Base-by-base conservation (phyloP, 1,140 invertebrate genomes). In the Pogonomyrmex californicus region DNA sequence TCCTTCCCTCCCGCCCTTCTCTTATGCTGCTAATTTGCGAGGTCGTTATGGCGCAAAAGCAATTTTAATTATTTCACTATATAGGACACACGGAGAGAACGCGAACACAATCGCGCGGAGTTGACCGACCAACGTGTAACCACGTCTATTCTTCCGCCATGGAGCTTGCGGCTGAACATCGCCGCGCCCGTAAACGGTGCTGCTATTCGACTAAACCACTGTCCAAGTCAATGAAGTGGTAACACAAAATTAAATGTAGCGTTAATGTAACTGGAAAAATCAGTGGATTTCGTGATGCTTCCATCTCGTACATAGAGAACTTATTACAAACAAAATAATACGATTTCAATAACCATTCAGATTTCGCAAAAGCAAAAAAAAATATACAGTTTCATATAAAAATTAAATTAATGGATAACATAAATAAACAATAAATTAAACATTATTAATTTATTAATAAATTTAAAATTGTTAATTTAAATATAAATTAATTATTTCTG, bases 61-160 rank as follows among this genome's bases (percentile, higher is more conserved):
- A 60, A 83, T 83, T 83, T 75, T 83, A 83, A 83, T 83, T 73
- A 68, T 83, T 38, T 73, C 41, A 44, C 44, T 49, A 33, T 14
- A 60, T 38, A n/a, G 10, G 6, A 17, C 65, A 58, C 66, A 47
- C 66, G 4, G 30, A 41, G 30, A 58, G 58, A 70, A 36, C 33
- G 30, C 17, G 7, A 49, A 14, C 23, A 33, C 44, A 44, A 41
- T 44, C 23, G 41, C 1, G 41, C 30, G 44, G 44, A n/a, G 10
- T n/a, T 49, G 65, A 62, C 23, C 65, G 36, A 81, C 47, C 54
- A 47, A 33, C 33, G 38, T n/a, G 4, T 47, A 75, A 75, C 68
- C 38, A 36, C n/a, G 12, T 23, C 36, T 56, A 60, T 75, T 83
- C 79, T 75, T 82, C 30, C 56, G 4, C 17, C 54, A 33, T 30